A percentile compares a stretch with the other conserved stretches of the same genome.
Conservation (phyloP, 2,888 invertebrate genomes). For the Loripinus fragilis region DNA sequence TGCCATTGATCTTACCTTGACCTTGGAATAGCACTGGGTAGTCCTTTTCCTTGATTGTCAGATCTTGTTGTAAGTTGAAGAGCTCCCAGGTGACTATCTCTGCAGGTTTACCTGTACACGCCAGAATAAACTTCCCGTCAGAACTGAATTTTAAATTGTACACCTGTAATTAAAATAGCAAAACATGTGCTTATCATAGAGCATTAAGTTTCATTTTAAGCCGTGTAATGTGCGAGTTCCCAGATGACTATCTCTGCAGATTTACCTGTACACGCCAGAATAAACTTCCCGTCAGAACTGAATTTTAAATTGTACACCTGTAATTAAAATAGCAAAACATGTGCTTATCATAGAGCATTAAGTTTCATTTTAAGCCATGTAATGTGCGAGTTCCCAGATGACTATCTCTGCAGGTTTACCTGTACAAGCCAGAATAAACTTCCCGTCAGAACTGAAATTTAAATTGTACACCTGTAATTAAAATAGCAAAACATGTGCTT, state of each 20-base stretch:
- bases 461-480: conserved; percentile 51
- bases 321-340: too few relatives aligned
- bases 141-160: conserved; percentile 45
- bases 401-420: conserved; percentile 61
- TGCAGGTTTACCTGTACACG: conserved; percentile 56
- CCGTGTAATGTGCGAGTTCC: too few relatives aligned
- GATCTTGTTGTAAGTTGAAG: conserved; percentile 44
- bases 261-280: conserved; percentile 55
- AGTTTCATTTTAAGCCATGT: too few relatives aligned
- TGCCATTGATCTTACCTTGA: conserved; percentile 36
- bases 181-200: too few relatives aligned
- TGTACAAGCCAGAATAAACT: conserved; percentile 51
- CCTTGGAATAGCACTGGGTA: conserved; percentile 46
- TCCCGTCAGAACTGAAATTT: conserved; percentile 47
- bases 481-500: too few relatives aligned
- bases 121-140: conserved; percentile 55
- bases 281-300: conserved; percentile 51
- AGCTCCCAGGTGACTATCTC: conserved; percentile 63
- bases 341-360: too few relatives aligned
- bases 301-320: conserved; percentile 52
- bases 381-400: conserved; percentile 62
- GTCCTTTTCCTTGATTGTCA: conserved; percentile 22
- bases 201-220: too few relatives aligned
- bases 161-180: conserved; percentile 51
- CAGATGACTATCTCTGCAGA: conserved; percentile 62